Conservation (phyloP, 2,888 invertebrate species). For the Rugalucina vietnamica region DNA sequence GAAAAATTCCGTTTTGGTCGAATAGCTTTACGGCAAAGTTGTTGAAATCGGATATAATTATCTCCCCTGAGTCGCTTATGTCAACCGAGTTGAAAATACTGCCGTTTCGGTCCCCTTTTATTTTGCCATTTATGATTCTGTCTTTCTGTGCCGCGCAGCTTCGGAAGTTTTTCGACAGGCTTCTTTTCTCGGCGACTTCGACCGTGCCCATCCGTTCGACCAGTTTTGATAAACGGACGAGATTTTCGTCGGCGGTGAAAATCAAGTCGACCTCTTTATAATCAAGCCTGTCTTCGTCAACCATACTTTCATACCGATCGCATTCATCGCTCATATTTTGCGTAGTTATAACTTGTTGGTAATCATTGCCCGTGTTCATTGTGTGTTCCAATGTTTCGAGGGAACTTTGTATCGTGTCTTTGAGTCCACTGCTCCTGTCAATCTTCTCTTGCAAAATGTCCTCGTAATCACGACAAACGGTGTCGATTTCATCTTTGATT, state of each 20-base stretch:
- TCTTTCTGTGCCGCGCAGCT: conserved; percentile 61
- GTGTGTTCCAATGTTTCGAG: conserved; percentile 45
- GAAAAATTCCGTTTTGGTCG: conserved; percentile 59
- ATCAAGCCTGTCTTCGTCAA: conserved; percentile 59
- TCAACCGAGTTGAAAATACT: conserved; percentile 62
- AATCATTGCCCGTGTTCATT: conserved; percentile 44
- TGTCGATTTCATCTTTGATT: conserved; percentile 59
- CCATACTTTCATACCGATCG: conserved; percentile 57
- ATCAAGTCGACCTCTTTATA: conserved; percentile 59
- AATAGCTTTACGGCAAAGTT: conserved; percentile 58
- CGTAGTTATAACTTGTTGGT: conserved; percentile 52
- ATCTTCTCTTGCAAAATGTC: conserved; percentile 56
- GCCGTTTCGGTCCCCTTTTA: conserved; percentile 57
- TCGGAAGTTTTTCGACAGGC: conserved; percentile 53
- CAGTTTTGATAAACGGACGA: conserved; percentile 49
- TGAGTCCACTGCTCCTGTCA: conserved; percentile 52
- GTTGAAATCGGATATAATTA: conserved; percentile 62
- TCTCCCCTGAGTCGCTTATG: conserved; percentile 54
- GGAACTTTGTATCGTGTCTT: conserved; percentile 55
- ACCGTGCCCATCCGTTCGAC: conserved; percentile 56
- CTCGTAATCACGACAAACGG: conserved; percentile 56
- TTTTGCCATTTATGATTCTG: conserved; percentile 57
- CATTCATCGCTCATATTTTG: conserved; percentile 53
- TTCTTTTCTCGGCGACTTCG: conserved; percentile 55
- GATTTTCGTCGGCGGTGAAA: conserved; percentile 58